Conservation (phyloP, 1,140 invertebrate genomes). For the Papilio helenus region DNA sequence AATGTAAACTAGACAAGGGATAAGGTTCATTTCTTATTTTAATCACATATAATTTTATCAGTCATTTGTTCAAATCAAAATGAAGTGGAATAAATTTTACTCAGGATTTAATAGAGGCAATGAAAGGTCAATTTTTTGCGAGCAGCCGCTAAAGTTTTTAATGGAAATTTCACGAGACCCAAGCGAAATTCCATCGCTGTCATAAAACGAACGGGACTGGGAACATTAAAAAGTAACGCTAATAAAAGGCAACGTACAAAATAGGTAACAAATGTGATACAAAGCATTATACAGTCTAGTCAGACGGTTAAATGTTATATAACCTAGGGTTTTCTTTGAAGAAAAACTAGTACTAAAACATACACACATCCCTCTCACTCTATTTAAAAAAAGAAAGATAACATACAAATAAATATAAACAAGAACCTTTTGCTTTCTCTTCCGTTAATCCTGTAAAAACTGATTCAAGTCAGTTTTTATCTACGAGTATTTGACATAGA, state of each 20-base stretch:
- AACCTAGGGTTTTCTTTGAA: not conserved
- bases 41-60: not conserved
- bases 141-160: slow-evolving; percentile 36
- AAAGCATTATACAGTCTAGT: slow-evolving; percentile 12
- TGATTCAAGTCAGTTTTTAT: slow-evolving; percentile 25
- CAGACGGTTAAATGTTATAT: not conserved
- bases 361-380: not conserved
- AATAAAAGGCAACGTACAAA: slow-evolving; percentile 38
- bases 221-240: slow-evolving; percentile 39
- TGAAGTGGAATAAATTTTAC: not conserved
- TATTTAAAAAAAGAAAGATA: not conserved
- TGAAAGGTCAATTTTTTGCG: slow-evolving; percentile 34
- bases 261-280: slow-evolving; percentile 23
- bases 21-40: not conserved
- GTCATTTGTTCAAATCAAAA: not conserved
- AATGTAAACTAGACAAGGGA: slow-evolving; percentile 13
- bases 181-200: slow-evolving; percentile 33
- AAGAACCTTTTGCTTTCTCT: slow-evolving; percentile 1
- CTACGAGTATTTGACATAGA: slow-evolving; percentile 19
- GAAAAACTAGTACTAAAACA: not conserved
- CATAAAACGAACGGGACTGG: slow-evolving; percentile 32
- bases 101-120: slow-evolving; percentile 23
- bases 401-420: not conserved
- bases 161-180: slow-evolving; percentile 36
- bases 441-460: slow-evolving; percentile 12